A percentile compares a stretch with the other conserved stretches of the same genome.
phyloP scores from a whole-genome alignment of 2,888 invertebrate genomes.

The Hyposoter dolosus region DNA sequence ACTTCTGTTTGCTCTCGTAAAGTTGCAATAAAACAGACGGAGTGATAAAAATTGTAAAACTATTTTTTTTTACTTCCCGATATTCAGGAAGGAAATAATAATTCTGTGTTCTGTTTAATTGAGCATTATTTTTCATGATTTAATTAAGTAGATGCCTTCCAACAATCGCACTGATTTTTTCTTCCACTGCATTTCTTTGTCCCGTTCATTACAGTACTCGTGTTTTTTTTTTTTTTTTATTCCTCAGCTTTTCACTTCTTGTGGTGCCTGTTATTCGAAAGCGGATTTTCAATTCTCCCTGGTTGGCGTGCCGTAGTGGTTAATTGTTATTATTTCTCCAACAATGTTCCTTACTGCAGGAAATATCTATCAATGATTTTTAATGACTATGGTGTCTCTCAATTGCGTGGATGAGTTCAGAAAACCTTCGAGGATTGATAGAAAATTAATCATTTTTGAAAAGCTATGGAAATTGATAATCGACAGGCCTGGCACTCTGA shows the following conservation, averaged over 20 bases:
- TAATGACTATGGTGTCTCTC: background rate
- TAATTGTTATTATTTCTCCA: background rate
- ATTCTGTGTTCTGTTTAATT: slow-evolving; percentile 39
- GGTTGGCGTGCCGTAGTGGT: background rate
- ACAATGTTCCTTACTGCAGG: background rate
- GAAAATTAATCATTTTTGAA: background rate
- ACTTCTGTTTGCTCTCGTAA: slow-evolving; percentile 8
- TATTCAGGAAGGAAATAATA: slow-evolving; percentile 12
- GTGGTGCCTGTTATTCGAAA: background rate
- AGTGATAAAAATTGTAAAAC: slow-evolving; percentile 15
- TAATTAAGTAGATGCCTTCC: background rate
- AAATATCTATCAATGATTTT: background rate
- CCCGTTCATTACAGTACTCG: background rate
- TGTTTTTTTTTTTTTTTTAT: background rate
- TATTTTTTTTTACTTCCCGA: slow-evolving; percentile 7
- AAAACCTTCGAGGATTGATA: too few relatives aligned
- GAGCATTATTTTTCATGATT: slow-evolving; percentile 11
- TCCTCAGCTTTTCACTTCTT: background rate
- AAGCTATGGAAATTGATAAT: background rate
- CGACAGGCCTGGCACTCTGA: background rate
- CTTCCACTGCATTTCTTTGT: background rate
- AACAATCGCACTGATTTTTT: slow-evolving; percentile 35
- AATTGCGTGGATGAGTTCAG: background rate
- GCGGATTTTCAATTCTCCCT: background rate
- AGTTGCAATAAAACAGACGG: background rate